Evolutionary conservation across 2,888 invertebrate species (phyloP).

Genomic region (Nomada goodeniana): DNA sequence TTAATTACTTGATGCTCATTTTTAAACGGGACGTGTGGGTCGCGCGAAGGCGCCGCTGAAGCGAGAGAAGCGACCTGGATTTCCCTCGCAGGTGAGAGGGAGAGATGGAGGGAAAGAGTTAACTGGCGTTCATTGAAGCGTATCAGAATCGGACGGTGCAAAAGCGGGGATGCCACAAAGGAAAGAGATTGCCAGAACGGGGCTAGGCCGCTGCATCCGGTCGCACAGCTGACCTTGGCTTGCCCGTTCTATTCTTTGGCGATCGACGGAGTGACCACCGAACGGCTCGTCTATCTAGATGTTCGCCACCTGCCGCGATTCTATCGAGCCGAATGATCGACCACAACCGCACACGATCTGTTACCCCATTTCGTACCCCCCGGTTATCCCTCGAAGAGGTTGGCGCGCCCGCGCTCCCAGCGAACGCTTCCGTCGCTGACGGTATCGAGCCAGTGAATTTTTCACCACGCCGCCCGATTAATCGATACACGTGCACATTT

Average conservation of each 20-base stretch:
- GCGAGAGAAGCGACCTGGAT: constrained; percentile 17
- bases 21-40: constrained; percentile 2
- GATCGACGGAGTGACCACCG: constrained; percentile 49
- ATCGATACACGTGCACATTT: constrained; percentile 14
- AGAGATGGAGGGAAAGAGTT: constrained; percentile 9
- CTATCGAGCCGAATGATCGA: constrained; percentile 47
- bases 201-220: constrained; percentile 66
- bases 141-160: constrained; percentile 43
- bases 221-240: constrained; percentile 63
- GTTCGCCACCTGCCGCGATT: constrained; percentile 64
- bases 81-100: constrained; percentile 14
- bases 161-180: constrained; percentile 55
- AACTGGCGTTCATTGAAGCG: constrained; percentile 52
- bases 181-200: constrained; percentile 50
- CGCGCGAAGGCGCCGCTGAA: constrained; percentile 2
- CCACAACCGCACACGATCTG: constrained; percentile 53
- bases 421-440: constrained; percentile 14
- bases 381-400: constrained; percentile 7
- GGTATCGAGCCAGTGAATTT: constrained; percentile 6
- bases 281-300: constrained; percentile 52
- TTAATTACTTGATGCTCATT: neutral
- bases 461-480: constrained; percentile 14
- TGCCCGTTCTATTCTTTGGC: constrained; percentile 56
- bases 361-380: constrained; percentile 7
- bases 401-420: neutral